Evolutionary conservation across 2,888 invertebrate genomes (phyloP).

Genomic region (Oscheius sp.): DNA sequence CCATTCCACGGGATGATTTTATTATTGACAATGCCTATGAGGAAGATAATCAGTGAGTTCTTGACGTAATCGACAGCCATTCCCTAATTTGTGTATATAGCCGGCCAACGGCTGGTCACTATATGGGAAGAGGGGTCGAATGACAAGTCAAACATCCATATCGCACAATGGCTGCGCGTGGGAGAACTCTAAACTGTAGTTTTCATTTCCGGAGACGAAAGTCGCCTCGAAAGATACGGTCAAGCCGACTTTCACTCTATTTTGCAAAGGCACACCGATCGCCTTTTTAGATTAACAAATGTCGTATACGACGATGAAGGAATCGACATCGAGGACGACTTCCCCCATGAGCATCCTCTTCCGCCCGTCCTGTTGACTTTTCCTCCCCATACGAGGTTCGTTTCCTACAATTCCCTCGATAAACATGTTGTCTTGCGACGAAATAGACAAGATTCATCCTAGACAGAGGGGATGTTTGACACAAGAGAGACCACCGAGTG

Average conservation of each 20-base stretch:
- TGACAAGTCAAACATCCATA: slow-evolving; percentile 22
- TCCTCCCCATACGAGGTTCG: not conserved
- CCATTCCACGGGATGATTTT: slow-evolving; percentile 1
- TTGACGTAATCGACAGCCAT: no score
- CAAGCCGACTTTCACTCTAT: no score
- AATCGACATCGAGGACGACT: not conserved
- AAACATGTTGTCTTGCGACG: no score
- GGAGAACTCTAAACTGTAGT: slow-evolving; percentile 1
- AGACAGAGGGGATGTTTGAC: not conserved
- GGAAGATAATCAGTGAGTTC: slow-evolving; percentile 9
- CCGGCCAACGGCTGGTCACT: slow-evolving; percentile 5
- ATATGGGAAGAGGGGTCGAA: slow-evolving; percentile 21
- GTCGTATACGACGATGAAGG: slow-evolving; percentile 18
- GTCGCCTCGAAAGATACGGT: no score
- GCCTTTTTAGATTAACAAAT: not conserved
- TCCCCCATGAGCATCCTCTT: not conserved
- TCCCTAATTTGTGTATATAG: slow-evolving; percentile 13
- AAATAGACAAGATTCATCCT: not conserved
- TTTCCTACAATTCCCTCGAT: not conserved
- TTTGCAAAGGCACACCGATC: not conserved
- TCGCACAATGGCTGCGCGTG: slow-evolving; percentile 16
- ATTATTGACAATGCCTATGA: slow-evolving; percentile 17
- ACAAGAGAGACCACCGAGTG: not conserved
- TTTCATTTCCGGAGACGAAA: slow-evolving; percentile 3
- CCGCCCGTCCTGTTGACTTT: not conserved